Evolutionary conservation across 2,888 invertebrate species (phyloP), one percentile per base, ranked within the genome.

Genomic region (Campoletis raptor): DNA sequence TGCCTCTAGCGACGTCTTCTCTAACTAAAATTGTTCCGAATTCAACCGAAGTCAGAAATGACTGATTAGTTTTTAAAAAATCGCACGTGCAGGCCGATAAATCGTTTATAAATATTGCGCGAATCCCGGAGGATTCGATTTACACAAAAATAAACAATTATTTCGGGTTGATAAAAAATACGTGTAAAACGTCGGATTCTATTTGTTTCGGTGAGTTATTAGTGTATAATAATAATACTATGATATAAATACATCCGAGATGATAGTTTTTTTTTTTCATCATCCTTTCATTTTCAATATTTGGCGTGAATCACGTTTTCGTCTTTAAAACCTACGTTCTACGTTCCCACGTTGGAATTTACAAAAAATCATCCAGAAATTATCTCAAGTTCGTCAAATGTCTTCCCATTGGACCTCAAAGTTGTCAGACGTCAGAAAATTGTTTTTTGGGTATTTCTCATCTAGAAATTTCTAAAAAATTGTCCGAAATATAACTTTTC

Each of bases 281-380:
- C 80, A 73, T 79, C 57, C 52, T 61, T 80, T 80, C 74, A 61
- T 70, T 64, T 86, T 89, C 89, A 90, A 92, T 92, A 92, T 93
- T 93, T 93, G 93, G 93, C 91, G 90, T 91, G 87, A 91, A 92
- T 93, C 91, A 92, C 91, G 83, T 84, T 89, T 90, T 89, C 78
- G 18, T 82, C 80, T 67, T 78, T 89, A 89, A 89, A 90, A 89
- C 83, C 91, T 92, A 92, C 83, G 83, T 81, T 69, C 73, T 84
- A 84, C 37, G 24, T 61, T 61, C 0, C 61, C 30, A 30, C 30
- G 61, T 61, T 6, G 30, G 15, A 61, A 30, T 61, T 61, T 61
- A 15, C 61, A 61, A 61, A 61, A 61, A 30, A 15, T 61, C 6
- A 6, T 30, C 30, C 48, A n/a, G 7, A 1, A 54, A 21, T n/a